phyloP scores from a whole-genome alignment of 2,888 invertebrate species.

The Deroplatys truncata region DNA sequence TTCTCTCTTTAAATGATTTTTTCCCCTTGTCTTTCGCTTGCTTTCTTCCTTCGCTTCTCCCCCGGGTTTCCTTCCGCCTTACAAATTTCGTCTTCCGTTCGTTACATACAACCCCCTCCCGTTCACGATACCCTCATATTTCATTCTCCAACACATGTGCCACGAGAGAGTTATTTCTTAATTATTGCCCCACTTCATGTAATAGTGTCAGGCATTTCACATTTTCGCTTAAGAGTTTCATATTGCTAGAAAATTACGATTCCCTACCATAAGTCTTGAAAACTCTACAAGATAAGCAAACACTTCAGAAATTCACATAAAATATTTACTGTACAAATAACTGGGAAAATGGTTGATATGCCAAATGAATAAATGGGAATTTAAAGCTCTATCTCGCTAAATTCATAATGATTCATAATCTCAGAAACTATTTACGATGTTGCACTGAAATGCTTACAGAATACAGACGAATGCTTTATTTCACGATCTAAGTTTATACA shows the following conservation, averaged over 20 bases:
- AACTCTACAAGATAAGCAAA: neutral
- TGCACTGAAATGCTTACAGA: no score
- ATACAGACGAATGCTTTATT: no score
- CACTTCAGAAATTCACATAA: no score
- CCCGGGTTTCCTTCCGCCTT: slow-evolving; percentile 14
- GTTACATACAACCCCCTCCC: slow-evolving; percentile 6
- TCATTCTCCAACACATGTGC: neutral
- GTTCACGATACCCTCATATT: neutral
- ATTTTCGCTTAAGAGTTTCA: neutral
- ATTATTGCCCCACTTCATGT: neutral
- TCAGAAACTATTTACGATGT: no score
- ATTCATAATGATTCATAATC: no score
- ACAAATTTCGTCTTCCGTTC: slow-evolving; percentile 26
- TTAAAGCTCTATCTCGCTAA: no score
- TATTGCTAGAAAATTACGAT: neutral
- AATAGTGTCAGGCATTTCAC: neutral
- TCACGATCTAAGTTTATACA: no score
- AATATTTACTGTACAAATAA: no score
- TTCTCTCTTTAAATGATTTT: slow-evolving; percentile 1
- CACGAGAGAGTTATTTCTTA: neutral
- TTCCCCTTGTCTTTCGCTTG: neutral
- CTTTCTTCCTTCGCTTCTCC: neutral
- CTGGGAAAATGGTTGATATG: no score
- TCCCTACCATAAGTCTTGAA: neutral
- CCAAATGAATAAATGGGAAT: no score